Base-by-base conservation (phyloP, 2,113 vertebrate genomes). In the Catagonus wagneri region DNA sequence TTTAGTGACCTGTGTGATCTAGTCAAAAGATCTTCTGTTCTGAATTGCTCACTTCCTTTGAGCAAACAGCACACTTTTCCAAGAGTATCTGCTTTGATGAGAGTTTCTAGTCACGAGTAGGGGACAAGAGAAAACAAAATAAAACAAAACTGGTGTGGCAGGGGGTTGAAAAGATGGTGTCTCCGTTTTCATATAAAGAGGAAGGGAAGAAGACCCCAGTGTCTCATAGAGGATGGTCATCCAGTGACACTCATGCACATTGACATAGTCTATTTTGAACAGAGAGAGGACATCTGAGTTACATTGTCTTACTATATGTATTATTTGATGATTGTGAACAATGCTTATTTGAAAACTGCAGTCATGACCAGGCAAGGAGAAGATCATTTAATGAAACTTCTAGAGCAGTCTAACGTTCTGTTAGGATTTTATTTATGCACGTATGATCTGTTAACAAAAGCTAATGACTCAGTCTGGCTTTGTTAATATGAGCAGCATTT, bases 351-450 rank as follows among this genome's bases (percentile, higher is more conserved):
- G 6, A 58, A 80, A 96, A 66, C 23, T 58, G 2, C 12, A 34
- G 11, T 66, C 36, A 68, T 58, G 68, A 83, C 11, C 17, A 85
- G 63, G 86, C 7, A 50, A 92, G 56, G 25, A 90, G n/a, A 7
- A 92, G 19, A 63, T 69, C 19, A 50, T 60, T 72, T 79, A 87
- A 32, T 72, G 36, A 95, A 60, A 83, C 29, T 39, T 83, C 6
- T n/a, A 44, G n/a, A 44, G 87, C 32, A 74, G 12, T 76, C 25
- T 56, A 75, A 83, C 29, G 76, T 93, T 79, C 34, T 29, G 20
- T 20, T 16, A 61, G 3, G 50, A 29, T 6, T 94, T 92, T 63
- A 1, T 27, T 85, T 93, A 50, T 80, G 29, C 54, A 81, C n/a
- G 14, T 79, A 68, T 27, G 19, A 72, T 83, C 27, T 65, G 27